Conservation (phyloP, 2,888 invertebrate species). For the Limnephilus auricula region DNA sequence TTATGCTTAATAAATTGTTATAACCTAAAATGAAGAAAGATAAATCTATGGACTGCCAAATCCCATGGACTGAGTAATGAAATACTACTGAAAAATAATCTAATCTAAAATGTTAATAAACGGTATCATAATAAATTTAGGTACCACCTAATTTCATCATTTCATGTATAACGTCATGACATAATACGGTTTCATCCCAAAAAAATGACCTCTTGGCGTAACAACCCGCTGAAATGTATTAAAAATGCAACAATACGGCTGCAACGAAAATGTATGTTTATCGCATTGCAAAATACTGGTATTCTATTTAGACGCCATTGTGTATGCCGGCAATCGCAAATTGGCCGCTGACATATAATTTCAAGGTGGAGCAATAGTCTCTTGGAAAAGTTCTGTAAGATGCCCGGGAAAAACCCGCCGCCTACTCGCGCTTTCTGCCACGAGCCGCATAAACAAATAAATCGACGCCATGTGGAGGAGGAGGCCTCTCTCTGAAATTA, state of each 20-base stretch:
- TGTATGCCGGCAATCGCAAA: neutral
- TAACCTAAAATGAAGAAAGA: too few species aligned
- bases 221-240: neutral
- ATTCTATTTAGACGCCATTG: neutral
- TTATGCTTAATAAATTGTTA: too few species aligned
- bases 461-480: constrained; percentile 32
- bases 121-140: too few species aligned
- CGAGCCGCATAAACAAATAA: constrained; percentile 46
- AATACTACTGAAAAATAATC: too few species aligned
- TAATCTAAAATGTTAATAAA: too few species aligned
- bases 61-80: too few species aligned
- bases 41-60: too few species aligned
- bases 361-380: constrained; percentile 13
- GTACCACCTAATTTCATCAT: too few species aligned
- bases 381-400: constrained; percentile 21
- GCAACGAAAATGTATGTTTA: neutral
- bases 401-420: constrained; percentile 44
- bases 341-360: constrained; percentile 11
- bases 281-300: neutral
- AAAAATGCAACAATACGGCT: neutral
- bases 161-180: too few species aligned
- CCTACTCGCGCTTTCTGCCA: constrained; percentile 29
- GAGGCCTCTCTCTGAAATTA: neutral
- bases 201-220: neutral
- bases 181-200: too few species aligned